Base-by-base conservation (phyloP, 2,888 invertebrate genomes). In the Perithous albicinctus region DNA sequence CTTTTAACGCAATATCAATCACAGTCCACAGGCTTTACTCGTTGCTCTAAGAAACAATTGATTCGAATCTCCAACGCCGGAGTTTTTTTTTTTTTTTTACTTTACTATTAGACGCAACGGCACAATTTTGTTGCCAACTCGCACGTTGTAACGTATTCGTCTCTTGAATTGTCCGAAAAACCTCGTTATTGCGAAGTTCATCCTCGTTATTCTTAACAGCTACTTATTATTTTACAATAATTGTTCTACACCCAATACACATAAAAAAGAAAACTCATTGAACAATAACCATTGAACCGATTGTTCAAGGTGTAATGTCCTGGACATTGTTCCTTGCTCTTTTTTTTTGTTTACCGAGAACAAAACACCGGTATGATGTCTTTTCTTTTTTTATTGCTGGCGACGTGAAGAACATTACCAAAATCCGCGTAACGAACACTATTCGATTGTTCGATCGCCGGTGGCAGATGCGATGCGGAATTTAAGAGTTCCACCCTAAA, bases 401-500 rank as follows among this genome's bases (percentile, higher is more conserved):
- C 54, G 29, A 41, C n/a, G 70, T 35, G 63, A 26, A 67, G 72
- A 23, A 59, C 73, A 8, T 32, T 67, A 48, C 59, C 75, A 70
- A 74, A 18, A 59, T 18, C 64, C 38, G 35, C 46, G 63, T 43
- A 15, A 59, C 7, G 73, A 63, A 77, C 66, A 15, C 48, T 64
- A 51, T 66, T 82, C 64, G 78, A 72, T 51, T 43, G 41, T 29
- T 61, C 41, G 54, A 35, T 76, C 18, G 35, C 67, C 70, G 75
- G 43, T 72, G 82, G 54, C 67, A 70, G n/a, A 48, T 73, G 61
- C 43, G 61, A 46, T 51, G 29, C 63, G 56, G 67, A 67, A 85
- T 84, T 84, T 69, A 80, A 82, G 78, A 83, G 76, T 77, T 87
- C 80, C 83, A 82, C 81, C 85, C 85, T 83, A 12, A 67, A 76